Evolutionary conservation across 2,888 invertebrate species (phyloP), one percentile per base, ranked within the genome.

Genomic region (Cephus rjabovi): DNA sequence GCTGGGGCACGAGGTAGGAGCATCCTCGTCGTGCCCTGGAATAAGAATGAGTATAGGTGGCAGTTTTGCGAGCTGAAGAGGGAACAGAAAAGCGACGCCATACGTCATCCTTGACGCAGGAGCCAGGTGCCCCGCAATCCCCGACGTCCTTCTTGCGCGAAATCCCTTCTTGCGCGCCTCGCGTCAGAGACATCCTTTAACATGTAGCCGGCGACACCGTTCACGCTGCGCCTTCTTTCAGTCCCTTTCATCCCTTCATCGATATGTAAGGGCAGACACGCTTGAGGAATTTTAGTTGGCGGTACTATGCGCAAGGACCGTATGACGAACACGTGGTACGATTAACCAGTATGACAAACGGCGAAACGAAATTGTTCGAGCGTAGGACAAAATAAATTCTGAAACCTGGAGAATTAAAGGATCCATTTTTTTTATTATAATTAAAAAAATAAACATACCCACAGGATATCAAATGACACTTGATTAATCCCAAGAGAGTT

Each of bases 241-340:
- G 56, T 68, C 69, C 81, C 80, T 74, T 73, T 77, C 35, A 81
- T 79, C 31, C 77, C 69, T 87, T 88, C 89, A 89, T 90, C 90
- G 89, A 90, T 89, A 90, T 89, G 89, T 88, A 87, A 85, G 87
- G 85, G 85, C 86, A 87, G 87, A 88, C 87, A 87, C 89, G 86
- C 83, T 83, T 80, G 78, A 85, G 90, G 90, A 90, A 90, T 90
- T 90, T 90, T 89, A 90, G 90, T 90, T 90, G 89, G 89, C 86
- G 83, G 15, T 40, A 40, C 40, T 40, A 40, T 15, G 15, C 4
- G 40, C 40, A 40, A 40, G 40, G 40, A 15, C 40, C 40, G 4
- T 15, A 40, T 40, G 40, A 40, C 15, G 40, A 4, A 15, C 40
- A 15, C 40, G 40, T 40, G 40, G 40, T 40, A 40, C 40, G 40